Evolutionary conservation across 2,888 invertebrate species (phyloP).

Genomic region (Copidosoma aretas): DNA sequence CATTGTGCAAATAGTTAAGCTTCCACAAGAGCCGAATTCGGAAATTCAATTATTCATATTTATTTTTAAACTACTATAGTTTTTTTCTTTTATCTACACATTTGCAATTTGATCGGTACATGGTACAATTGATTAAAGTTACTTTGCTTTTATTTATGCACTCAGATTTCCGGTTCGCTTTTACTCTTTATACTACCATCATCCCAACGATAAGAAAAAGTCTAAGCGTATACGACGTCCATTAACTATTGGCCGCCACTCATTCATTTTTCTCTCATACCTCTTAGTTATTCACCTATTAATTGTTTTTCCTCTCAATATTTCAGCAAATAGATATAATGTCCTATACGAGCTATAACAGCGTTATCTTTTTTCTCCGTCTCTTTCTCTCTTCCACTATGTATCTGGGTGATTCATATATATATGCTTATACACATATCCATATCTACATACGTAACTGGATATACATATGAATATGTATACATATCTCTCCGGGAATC

Average conservation of each 20-base stretch:
- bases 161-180: conserved; percentile 11
- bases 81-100: conserved; percentile 43
- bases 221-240: conserved; percentile 37
- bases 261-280: not conserved
- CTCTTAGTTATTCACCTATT: not conserved
- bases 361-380: conserved; percentile 17
- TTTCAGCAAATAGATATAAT: conserved; percentile 33
- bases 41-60: conserved; percentile 20
- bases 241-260: conserved; percentile 29
- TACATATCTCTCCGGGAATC: conserved; percentile 37
- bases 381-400: conserved; percentile 13
- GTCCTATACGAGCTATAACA: conserved; percentile 30
- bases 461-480: conserved; percentile 7
- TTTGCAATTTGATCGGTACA: conserved; percentile 43
- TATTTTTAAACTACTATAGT: conserved; percentile 28
- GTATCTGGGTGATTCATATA: not conserved
- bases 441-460: too few relatives aligned
- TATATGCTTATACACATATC: too few relatives aligned
- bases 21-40: conserved; percentile 33
- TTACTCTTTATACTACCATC: conserved; percentile 32
- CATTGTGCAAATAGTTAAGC: conserved; percentile 26
- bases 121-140: conserved; percentile 38
- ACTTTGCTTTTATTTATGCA: conserved; percentile 18
- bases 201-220: conserved; percentile 34
- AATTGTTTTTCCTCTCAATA: conserved; percentile 15